Conservation (phyloP, 2,888 invertebrate species). For the Ormia ochracea region DNA sequence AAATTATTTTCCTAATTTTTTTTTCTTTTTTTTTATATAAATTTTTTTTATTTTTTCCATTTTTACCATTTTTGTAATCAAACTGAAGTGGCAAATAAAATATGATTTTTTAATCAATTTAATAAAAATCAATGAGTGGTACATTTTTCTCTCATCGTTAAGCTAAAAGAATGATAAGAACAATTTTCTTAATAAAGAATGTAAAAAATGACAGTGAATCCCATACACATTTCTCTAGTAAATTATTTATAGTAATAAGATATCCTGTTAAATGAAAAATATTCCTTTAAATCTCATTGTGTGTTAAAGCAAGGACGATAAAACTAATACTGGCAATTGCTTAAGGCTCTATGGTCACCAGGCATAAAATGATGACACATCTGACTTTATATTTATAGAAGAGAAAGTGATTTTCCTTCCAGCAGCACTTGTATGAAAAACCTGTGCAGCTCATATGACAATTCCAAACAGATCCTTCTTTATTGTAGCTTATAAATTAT, state of each 20-base stretch:
- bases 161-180: neutral
- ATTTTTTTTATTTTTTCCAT: too few relatives aligned
- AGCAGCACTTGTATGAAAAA: too few relatives aligned
- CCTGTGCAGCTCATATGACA: too few relatives aligned
- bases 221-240: neutral
- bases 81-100: neutral
- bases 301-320: neutral
- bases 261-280: neutral
- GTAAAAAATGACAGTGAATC: neutral
- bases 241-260: neutral
- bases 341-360: slow-evolving; percentile 3
- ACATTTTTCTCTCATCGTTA: neutral
- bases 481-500: neutral
- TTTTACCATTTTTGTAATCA: too few relatives aligned
- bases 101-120: neutral
- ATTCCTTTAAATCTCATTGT: neutral
- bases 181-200: neutral
- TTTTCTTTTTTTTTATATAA: too few relatives aligned
- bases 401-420: too few relatives aligned
- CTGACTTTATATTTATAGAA: neutral
- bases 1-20: too few relatives aligned
- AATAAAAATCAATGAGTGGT: neutral
- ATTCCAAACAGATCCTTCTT: too few relatives aligned
- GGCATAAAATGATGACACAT: neutral
- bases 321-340: slow-evolving; percentile 27